phyloP scores from a whole-genome alignment of 23 tunicate genomes.

The Corella eumyota region DNA sequence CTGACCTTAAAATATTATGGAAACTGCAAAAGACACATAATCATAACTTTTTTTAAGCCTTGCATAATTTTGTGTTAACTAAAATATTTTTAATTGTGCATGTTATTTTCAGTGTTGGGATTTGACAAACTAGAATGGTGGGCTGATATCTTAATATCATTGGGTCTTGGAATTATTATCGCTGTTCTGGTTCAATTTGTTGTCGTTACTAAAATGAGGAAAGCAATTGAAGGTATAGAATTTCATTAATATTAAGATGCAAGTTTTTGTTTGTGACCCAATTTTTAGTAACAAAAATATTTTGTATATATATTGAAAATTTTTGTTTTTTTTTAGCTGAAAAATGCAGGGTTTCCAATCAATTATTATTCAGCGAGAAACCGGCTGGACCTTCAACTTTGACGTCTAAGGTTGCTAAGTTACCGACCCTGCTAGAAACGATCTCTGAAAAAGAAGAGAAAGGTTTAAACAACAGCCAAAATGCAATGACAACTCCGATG shows the following conservation, averaged over 20 bases:
- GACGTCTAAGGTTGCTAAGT: too few species aligned
- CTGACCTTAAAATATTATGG: too few species aligned
- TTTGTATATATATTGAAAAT: not conserved
- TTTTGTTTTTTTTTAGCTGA: not conserved
- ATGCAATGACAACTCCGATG: constrained; percentile 5
- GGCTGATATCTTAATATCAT: constrained; percentile 44
- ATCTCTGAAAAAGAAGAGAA: constrained; percentile 51
- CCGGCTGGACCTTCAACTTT: too few species aligned
- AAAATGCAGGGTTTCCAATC: too few species aligned
- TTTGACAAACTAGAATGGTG: constrained; percentile 41
- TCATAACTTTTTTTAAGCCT: too few species aligned
- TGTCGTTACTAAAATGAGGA: constrained; percentile 43
- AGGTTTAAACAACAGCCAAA: too few species aligned
- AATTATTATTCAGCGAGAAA: too few species aligned
- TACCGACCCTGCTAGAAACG: constrained; percentile 60
- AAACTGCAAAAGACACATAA: too few species aligned
- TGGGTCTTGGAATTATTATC: constrained; percentile 24
- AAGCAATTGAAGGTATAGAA: constrained; percentile 26
- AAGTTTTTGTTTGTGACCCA: not conserved
- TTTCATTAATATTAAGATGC: too few species aligned
- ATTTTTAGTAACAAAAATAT: not conserved
- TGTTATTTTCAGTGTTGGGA: constrained; percentile 27
- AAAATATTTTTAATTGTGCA: too few species aligned
- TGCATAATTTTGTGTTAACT: too few species aligned
- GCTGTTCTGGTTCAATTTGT: constrained; percentile 56